Evolutionary conservation across 1,140 invertebrate species (phyloP).

Genomic region (Drosophila pseudoananassae): DNA sequence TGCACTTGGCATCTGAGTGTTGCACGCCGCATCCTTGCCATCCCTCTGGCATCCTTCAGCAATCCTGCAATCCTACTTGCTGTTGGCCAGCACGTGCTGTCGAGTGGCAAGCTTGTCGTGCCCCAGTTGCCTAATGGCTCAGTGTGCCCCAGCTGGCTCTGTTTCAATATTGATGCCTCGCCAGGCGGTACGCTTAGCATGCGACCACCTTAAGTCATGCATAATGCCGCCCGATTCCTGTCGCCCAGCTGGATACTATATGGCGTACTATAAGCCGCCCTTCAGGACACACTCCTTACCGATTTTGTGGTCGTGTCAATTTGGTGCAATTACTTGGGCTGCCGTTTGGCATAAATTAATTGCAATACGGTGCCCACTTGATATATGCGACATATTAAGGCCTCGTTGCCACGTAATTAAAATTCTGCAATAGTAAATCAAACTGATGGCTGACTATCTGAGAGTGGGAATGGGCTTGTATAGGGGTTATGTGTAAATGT

Average conservation of each 20-base stretch:
- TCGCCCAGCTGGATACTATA: background rate
- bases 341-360: slow-evolving; percentile 77
- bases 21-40: slow-evolving; percentile 20
- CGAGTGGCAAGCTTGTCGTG: slow-evolving; percentile 10
- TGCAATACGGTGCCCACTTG: slow-evolving; percentile 54
- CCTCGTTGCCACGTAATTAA: slow-evolving; percentile 74
- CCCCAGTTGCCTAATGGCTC: slow-evolving; percentile 46
- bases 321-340: slow-evolving; percentile 69
- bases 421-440: slow-evolving; percentile 63
- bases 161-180: slow-evolving; percentile 68
- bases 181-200: slow-evolving; percentile 60
- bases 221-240: slow-evolving; percentile 34
- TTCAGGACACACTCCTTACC: background rate
- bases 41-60: background rate
- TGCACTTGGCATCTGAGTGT: slow-evolving; percentile 41
- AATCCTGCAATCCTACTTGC: slow-evolving; percentile 27
- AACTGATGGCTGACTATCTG: slow-evolving; percentile 22
- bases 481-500: slow-evolving; percentile 9
- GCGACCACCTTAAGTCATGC: slow-evolving; percentile 51
- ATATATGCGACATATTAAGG: slow-evolving; percentile 66
- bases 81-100: slow-evolving; percentile 52
- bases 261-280: background rate
- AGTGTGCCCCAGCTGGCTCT: slow-evolving; percentile 51
- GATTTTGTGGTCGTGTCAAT: slow-evolving; percentile 64
- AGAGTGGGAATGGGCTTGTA: background rate